Evolutionary conservation across 1,140 invertebrate genomes (phyloP), one percentile per base, ranked within the genome.

Genomic region (Drosophila kohkoa): DNA sequence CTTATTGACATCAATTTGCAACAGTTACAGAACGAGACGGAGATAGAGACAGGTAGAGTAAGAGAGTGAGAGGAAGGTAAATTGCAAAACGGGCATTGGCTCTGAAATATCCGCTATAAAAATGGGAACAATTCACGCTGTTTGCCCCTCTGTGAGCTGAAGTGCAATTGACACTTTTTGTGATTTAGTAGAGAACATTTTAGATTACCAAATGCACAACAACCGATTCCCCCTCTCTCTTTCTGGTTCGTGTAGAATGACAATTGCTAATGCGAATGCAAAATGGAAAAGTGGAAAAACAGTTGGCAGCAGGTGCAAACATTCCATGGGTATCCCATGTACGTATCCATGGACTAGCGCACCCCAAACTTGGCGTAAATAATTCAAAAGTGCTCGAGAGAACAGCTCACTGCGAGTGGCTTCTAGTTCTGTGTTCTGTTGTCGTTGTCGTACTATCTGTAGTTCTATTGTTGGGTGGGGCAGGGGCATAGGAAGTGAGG

Each of bases 111-210:
- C 48, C 57, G 57, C 63, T 48, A 68, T 67, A 68, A 63, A 46
- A 73, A 73, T 62, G 67, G 68, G 25, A 58, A 65, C 45, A 62
- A 43, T 38, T 41, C 48, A 52, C 38, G 41, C 43, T 7, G 20
- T 28, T 25, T 41, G 10, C 30, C 35, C 30, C 54, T 41, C 30
- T 16, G 54, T 62, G 57, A 46, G 41, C 64, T 72, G 65, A 66
- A 80, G 75, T 80, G 78, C 78, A 80, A 80, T 80, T 78, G 78
- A 78, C 75, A 75, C 78, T 80, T 80, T 80, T 80, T 80, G 75
- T 80, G 75, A 80, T 80, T 80, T 80, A 74, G 75, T 77, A 65
- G 75, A 52, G 63, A 79, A 74, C 77, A 75, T 77, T 80, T 78
- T 57, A 69, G 78, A 77, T 80, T 75, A 75, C 75, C 71, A 75